Conservation (phyloP, 2,113 vertebrate species). For the Pteronura brasiliensis region DNA sequence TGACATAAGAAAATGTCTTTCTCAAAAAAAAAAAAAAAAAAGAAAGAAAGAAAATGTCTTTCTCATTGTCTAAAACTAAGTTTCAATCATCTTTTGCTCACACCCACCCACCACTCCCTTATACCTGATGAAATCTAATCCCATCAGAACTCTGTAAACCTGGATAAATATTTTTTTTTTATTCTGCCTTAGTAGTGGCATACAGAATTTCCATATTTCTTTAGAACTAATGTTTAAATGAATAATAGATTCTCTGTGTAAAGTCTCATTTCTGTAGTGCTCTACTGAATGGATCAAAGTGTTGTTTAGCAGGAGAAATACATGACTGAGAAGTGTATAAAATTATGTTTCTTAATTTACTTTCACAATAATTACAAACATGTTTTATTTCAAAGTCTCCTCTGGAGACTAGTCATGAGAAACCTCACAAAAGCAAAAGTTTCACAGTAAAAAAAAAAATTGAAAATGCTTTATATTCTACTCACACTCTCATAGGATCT, state of each 20-base stretch:
- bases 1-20: background rate
- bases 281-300: background rate
- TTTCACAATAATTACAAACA: conserved; percentile 10
- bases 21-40: background rate
- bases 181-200: background rate
- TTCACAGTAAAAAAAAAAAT: background rate
- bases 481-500: background rate
- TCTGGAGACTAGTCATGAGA: background rate
- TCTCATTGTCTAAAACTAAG: background rate
- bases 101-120: background rate
- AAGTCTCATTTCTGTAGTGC: background rate
- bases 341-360: background rate
- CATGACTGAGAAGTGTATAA: background rate
- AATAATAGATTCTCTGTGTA: background rate
- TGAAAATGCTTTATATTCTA: background rate
- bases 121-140: background rate
- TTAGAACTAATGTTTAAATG: background rate
- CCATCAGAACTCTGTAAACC: background rate
- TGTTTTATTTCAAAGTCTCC: conserved; percentile 17
- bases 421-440: background rate
- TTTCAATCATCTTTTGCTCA: background rate
- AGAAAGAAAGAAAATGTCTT: background rate
- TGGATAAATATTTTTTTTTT: background rate
- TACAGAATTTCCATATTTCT: background rate
- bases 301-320: background rate